phyloP scores from a whole-genome alignment of 2,888 invertebrate genomes.

The Linnaemya vulpina region DNA sequence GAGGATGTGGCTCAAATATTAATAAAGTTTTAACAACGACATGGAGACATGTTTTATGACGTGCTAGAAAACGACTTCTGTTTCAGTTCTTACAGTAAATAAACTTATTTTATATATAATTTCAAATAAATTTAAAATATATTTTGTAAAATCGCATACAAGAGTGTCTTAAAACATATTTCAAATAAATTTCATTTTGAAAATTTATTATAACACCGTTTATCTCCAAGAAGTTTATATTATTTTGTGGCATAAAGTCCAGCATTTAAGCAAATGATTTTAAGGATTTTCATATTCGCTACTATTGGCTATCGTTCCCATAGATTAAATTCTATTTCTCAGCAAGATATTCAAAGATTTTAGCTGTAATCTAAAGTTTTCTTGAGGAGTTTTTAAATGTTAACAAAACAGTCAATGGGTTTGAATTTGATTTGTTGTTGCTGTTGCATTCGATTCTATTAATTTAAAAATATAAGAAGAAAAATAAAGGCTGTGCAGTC shows the following conservation, averaged over 20 bases:
- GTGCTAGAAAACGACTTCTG: too few relatives aligned
- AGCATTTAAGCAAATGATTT: not conserved
- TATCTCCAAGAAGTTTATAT: too few relatives aligned
- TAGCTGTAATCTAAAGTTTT: conserved; percentile 48
- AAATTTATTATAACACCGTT: too few relatives aligned
- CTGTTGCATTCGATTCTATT: conserved; percentile 55
- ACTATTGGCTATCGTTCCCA: conserved; percentile 10
- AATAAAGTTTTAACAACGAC: too few relatives aligned
- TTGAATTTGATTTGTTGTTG: conserved; percentile 59
- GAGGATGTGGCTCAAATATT: too few relatives aligned
- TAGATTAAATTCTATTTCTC: conserved; percentile 5
- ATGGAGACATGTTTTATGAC: too few relatives aligned
- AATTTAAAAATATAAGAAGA: conserved; percentile 40
- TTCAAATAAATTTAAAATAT: too few relatives aligned
- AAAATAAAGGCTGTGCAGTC: conserved; percentile 12
- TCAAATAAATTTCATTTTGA: too few relatives aligned
- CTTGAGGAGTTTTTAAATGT: conserved; percentile 61
- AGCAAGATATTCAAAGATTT: conserved; percentile 58
- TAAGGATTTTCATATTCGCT: not conserved
- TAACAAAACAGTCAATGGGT: conserved; percentile 63
- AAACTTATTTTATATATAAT: too few relatives aligned
- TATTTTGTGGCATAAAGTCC: not conserved
- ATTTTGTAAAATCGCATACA: too few relatives aligned
- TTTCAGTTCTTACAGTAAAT: too few relatives aligned
- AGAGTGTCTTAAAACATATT: too few relatives aligned